phyloP scores from a whole-genome alignment of 1,140 invertebrate genomes.

The Trypoxylus dichotomus region DNA sequence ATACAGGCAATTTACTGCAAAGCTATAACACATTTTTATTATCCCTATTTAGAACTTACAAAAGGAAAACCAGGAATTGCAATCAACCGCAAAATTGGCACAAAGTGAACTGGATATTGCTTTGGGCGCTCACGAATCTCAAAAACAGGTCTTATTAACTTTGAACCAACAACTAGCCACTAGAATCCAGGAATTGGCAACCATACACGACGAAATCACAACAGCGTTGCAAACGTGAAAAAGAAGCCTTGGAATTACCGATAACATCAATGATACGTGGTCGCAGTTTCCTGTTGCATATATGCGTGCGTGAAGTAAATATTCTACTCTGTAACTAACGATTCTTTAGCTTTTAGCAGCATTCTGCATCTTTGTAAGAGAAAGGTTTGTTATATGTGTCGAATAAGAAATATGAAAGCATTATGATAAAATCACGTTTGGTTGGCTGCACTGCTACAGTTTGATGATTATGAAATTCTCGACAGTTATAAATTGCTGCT shows the following conservation, averaged over 20 bases:
- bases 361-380: background rate
- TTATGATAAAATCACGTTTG: background rate
- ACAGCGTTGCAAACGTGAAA: constrained; percentile 77
- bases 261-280: constrained; percentile 32
- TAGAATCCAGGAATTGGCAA: constrained; percentile 83
- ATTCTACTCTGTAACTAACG: background rate
- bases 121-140: constrained; percentile 78
- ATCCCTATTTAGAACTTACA: constrained; percentile 59
- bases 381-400: background rate
- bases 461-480: background rate
- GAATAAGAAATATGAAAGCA: background rate
- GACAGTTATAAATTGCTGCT: background rate
- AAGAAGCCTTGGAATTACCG: constrained; percentile 14
- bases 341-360: background rate
- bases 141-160: constrained; percentile 80
- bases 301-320: background rate
- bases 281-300: background rate
- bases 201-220: constrained; percentile 81
- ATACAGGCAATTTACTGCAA: background rate
- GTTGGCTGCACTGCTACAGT: background rate
- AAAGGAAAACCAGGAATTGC: constrained; percentile 74
- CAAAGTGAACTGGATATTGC: constrained; percentile 84
- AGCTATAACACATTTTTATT: background rate
- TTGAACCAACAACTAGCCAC: constrained; percentile 81
- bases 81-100: constrained; percentile 70